Conservation (phyloP, 2,797 vertebrate species). For the Oophaga sylvatica region DNA sequence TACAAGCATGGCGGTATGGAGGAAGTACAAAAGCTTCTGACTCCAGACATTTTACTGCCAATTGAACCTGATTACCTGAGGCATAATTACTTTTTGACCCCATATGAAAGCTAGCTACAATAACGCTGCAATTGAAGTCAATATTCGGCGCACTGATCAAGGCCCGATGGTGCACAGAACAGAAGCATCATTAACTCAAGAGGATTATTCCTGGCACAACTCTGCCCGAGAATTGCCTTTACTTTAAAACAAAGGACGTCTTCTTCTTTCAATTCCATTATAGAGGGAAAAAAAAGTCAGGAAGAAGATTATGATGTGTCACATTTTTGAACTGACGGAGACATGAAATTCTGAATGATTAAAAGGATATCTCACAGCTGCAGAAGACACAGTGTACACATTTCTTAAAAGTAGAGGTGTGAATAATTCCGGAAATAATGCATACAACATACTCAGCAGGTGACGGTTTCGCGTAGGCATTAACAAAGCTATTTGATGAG, state of each 20-base stretch:
- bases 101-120: slow-evolving; percentile 48
- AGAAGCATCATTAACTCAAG: slow-evolving; percentile 58
- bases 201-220: slow-evolving; percentile 59
- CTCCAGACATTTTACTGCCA: not conserved
- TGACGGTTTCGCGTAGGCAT: not conserved
- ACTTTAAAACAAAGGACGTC: slow-evolving; percentile 56
- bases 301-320: not conserved
- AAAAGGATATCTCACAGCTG: not conserved
- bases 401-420: not conserved
- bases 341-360: not conserved
- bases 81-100: slow-evolving; percentile 43
- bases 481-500: not conserved
- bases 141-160: slow-evolving; percentile 54
- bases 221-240: slow-evolving; percentile 58
- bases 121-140: slow-evolving; percentile 37
- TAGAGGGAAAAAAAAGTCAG: slow-evolving; percentile 14
- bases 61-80: slow-evolving; percentile 27
- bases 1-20: slow-evolving; percentile 3
- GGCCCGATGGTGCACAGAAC: slow-evolving; percentile 49
- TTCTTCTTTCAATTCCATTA: slow-evolving; percentile 33
- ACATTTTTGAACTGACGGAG: not conserved
- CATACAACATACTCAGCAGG: not conserved
- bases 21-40: slow-evolving; percentile 38
- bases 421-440: not conserved
- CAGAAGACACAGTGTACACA: not conserved